A percentile compares a stretch with the other conserved stretches of the same genome.
Evolutionary conservation across 1,140 invertebrate genomes (phyloP).

Genomic region (Dendroctonus ponderosae): DNA sequence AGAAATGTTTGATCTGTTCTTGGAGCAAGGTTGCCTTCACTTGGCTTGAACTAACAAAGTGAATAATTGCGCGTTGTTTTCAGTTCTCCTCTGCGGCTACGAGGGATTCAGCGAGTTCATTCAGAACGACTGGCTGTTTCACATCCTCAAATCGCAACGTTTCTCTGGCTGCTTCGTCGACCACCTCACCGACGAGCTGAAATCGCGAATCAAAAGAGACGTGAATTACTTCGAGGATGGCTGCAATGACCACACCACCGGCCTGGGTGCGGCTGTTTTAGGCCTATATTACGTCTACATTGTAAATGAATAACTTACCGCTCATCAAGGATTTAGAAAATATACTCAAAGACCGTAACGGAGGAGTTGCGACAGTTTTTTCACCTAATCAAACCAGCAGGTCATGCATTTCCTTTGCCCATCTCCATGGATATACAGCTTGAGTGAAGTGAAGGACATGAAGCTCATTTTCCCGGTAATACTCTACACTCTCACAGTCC

Average conservation of each 20-base stretch:
- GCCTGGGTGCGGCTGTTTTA: conserved; percentile 40
- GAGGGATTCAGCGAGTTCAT: conserved; percentile 43
- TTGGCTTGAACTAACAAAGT: not conserved
- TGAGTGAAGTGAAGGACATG: too few relatives aligned
- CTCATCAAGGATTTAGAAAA: too few relatives aligned
- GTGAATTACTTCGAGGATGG: conserved; percentile 39
- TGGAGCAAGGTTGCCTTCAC: conserved; percentile 39
- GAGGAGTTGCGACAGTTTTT: too few relatives aligned
- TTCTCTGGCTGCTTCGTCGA: conserved; percentile 39
- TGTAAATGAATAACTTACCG: conserved; percentile 7
- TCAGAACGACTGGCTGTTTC: conserved; percentile 33
- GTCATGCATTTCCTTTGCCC: too few relatives aligned
- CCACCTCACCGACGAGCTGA: conserved; percentile 14
- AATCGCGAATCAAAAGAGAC: conserved; percentile 30
- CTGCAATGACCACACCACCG: conserved; percentile 44
- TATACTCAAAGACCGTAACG: too few relatives aligned
- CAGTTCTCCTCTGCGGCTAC: conserved; percentile 42
- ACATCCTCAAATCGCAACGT: conserved; percentile 39
- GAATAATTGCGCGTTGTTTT: conserved; percentile 25
- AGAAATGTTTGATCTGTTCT: conserved; percentile 41
- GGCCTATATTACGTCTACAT: conserved; percentile 37
- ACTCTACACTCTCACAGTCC: too few relatives aligned
- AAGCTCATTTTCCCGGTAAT: too few relatives aligned
- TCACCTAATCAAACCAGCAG: too few relatives aligned
- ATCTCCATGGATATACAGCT: too few relatives aligned